Conservation (phyloP, 2,888 invertebrate species). For the Rhaphigaster nebulosa region DNA sequence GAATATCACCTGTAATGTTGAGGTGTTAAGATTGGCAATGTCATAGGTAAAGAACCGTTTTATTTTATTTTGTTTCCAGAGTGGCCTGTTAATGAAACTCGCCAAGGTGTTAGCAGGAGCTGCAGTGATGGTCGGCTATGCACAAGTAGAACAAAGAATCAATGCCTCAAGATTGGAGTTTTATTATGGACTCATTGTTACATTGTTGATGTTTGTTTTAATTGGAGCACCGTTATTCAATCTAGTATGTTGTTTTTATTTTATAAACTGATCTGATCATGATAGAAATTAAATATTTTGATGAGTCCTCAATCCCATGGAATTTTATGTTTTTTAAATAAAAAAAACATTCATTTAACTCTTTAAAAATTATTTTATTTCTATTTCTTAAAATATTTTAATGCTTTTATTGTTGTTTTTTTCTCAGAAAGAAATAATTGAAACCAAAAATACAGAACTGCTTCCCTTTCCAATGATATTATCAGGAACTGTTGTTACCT, state of each 20-base stretch:
- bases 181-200: conserved; percentile 80
- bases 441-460: conserved; percentile 84
- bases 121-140: conserved; percentile 41
- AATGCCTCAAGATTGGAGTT: conserved; percentile 76
- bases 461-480: conserved; percentile 91
- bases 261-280: not conserved
- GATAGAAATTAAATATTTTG: not conserved
- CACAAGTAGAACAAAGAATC: conserved; percentile 61
- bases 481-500: conserved; percentile 83
- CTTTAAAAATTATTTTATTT: too few relatives aligned
- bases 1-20: too few relatives aligned
- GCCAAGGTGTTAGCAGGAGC: conserved; percentile 1
- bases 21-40: too few relatives aligned
- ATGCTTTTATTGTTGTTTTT: not conserved
- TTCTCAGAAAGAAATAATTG: conserved; percentile 81
- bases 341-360: too few relatives aligned
- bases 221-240: conserved; percentile 80
- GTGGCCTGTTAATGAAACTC: not conserved
- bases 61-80: not conserved
- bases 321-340: too few relatives aligned
- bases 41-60: not conserved
- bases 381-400: not conserved
- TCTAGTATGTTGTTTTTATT: conserved; percentile 69
- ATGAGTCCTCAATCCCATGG: not conserved
- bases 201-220: conserved; percentile 76